Base-by-base conservation (phyloP, 1,140 invertebrate genomes). In the Euglossa dilemma region DNA sequence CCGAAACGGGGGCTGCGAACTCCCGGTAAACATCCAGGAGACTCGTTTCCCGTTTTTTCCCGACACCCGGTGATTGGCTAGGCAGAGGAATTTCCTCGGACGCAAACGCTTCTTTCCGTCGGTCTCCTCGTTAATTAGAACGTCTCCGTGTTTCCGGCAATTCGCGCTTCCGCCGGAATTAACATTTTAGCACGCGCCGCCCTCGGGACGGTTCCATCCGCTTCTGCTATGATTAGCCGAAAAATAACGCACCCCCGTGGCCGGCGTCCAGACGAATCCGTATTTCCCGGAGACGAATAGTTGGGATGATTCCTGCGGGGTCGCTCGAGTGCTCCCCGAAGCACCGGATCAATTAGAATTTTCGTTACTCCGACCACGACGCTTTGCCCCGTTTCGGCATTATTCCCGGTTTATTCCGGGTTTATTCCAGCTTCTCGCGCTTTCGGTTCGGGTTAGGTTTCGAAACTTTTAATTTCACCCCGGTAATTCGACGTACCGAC, bases 171-270 rank as follows among this genome's bases (percentile, higher is more conserved):
- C 43, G n/a, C 25, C 25, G 69, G 74, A 78, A 77, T 70, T 67
- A 69, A 67, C 71, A 63, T 80, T 67, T 80, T 28, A n/a, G n/a
- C n/a, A n/a, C 18, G 3, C 11, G 25, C 12, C 28, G n/a, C 57
- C 66, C 74, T 12, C 56, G 81, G 67, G 75, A 79, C n/a, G 25
- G 50, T 25, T 64, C 75, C 28, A 28, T 75, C 67, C 23, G 63
- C 66, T 81, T 67, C 52, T 47, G 23, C 47, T 11, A 45, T 20
- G 20, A 76, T 82, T 76, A 82, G 69, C 76, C 59, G 80, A 36
- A 76, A 76, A 82, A 76, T 36, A 76, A 56, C n/a, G 43, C 7
- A 8, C 6, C 23, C 20, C n/a, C 56, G n/a, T 25, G 71, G 14
- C 8, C 18, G 9, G 20, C 47, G 23, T 74, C 20, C 4, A 16